Evolutionary conservation across 1,140 invertebrate species (phyloP).

Genomic region (Zaprionus ornatus): DNA sequence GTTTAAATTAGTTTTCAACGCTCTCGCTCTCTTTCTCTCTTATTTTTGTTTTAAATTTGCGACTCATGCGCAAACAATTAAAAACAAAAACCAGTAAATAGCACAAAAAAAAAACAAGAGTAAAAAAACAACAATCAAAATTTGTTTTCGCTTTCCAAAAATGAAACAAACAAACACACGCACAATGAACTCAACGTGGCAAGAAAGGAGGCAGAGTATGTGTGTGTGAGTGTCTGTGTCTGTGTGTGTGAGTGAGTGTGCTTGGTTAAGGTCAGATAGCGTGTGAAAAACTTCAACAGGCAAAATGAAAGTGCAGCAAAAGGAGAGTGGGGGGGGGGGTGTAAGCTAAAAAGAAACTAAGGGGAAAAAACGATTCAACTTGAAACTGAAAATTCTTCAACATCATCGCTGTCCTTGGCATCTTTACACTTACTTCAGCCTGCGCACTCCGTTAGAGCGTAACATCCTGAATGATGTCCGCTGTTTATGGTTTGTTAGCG

Average conservation of each 20-base stretch:
- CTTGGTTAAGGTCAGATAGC: neutral
- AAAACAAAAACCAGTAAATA: conserved; percentile 60
- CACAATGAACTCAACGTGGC: conserved; percentile 18
- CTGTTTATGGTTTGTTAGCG: conserved; percentile 52
- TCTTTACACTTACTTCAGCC: conserved; percentile 82
- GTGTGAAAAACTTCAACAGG: conserved; percentile 33
- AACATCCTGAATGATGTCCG: conserved; percentile 84
- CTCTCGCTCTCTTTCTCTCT: neutral
- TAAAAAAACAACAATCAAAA: conserved; percentile 38
- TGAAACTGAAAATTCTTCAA: conserved; percentile 58
- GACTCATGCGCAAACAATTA: conserved; percentile 79
- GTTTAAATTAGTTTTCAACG: conserved; percentile 70
- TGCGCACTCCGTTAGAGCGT: conserved; percentile 83
- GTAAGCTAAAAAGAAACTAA: neutral
- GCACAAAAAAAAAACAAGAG: conserved; percentile 38
- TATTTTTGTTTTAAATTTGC: conserved; percentile 26
- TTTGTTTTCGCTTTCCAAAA: conserved; percentile 24
- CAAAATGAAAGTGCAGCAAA: conserved; percentile 14
- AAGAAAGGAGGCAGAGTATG: neutral
- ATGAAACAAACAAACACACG: conserved; percentile 26
- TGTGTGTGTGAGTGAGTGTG: conserved; percentile 9
- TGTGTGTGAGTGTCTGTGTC: conserved; percentile 4
- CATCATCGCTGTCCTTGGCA: conserved; percentile 55
- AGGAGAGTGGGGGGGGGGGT: neutral
- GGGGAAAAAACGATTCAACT: conserved; percentile 6